Evolutionary conservation across 92 coral and sea anemone species (phyloP).

Genomic region (Parazoanthus darwini): DNA sequence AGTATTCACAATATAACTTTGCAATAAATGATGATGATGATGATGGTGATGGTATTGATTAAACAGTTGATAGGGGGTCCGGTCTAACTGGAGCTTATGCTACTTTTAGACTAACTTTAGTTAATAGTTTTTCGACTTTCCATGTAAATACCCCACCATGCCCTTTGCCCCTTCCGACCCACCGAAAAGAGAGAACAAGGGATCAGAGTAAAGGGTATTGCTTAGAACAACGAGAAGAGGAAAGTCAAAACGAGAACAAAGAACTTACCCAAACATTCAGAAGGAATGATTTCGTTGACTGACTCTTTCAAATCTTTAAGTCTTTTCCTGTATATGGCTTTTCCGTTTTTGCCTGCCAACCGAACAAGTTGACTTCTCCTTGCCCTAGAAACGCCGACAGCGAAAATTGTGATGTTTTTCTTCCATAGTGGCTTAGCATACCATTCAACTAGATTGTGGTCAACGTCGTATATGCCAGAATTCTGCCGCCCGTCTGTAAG

Average conservation of each 20-base stretch:
- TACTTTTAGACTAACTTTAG: too few relatives aligned
- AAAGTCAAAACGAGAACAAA: not conserved
- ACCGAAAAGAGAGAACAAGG: too few relatives aligned
- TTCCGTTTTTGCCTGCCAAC: conserved; percentile 37
- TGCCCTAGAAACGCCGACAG: conserved; percentile 25
- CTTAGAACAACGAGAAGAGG: not conserved
- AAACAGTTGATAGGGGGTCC: too few relatives aligned
- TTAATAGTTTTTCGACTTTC: too few relatives aligned
- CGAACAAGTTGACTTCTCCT: not conserved
- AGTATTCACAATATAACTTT: not conserved
- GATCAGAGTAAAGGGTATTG: not conserved
- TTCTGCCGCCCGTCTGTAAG: conserved; percentile 40
- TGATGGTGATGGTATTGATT: too few relatives aligned
- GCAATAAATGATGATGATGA: not conserved
- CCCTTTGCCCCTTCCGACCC: too few relatives aligned
- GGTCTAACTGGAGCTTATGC: too few relatives aligned
- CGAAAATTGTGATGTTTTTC: conserved; percentile 15
- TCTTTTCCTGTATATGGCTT: conserved; percentile 26
- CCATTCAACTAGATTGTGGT: not conserved
- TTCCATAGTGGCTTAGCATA: conserved; percentile 30
- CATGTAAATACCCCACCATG: too few relatives aligned
- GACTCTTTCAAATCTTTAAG: conserved; percentile 20
- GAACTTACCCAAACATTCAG: conserved; percentile 1
- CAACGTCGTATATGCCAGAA: not conserved
- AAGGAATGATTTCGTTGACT: conserved; percentile 21